These are phyloP conservation scores for Cygnus atratus DNA, from an alignment of 2,113 vertebrate genomes.

Conservation along the genomic window DNA sequence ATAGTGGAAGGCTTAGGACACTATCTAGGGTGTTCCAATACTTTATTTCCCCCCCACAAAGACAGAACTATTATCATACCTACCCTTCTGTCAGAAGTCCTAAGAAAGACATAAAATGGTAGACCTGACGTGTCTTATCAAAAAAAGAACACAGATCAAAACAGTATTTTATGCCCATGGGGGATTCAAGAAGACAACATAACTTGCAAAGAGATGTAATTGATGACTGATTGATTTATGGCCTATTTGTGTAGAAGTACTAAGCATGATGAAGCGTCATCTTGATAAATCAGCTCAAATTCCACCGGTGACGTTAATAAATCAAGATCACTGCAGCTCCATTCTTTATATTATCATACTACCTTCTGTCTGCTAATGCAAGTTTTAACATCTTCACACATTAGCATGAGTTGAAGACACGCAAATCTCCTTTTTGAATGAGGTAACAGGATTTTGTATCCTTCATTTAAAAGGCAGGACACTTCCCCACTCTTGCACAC, in stretches of 20 bases:
- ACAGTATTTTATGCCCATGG: background rate
- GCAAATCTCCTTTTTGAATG: background rate
- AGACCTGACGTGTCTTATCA: background rate
- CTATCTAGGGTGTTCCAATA: rapidly evolving
- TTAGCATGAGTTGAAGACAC: background rate
- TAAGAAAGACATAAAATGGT: background rate
- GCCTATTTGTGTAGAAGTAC: background rate
- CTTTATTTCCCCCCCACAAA: background rate
- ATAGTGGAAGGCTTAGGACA: background rate
- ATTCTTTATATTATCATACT: background rate
- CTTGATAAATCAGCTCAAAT: slow-evolving; percentile 51
- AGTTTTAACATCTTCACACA: slow-evolving; percentile 33
- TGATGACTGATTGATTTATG: slow-evolving; percentile 50
- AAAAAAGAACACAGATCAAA: background rate
- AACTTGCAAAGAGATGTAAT: background rate
- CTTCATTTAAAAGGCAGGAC: background rate
- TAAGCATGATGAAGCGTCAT: background rate
- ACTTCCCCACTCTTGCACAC: background rate
- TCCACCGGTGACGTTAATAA: slow-evolving; percentile 35
- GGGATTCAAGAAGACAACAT: background rate
- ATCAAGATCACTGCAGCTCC: slow-evolving; percentile 9
- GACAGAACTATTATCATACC: background rate
- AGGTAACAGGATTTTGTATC: background rate
- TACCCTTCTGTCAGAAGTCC: background rate
- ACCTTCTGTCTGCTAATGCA: slow-evolving; percentile 34